Evolutionary conservation across 2,797 vertebrate species (phyloP), one percentile per base, ranked within the genome.

Genomic region (Cossypha heuglini): DNA sequence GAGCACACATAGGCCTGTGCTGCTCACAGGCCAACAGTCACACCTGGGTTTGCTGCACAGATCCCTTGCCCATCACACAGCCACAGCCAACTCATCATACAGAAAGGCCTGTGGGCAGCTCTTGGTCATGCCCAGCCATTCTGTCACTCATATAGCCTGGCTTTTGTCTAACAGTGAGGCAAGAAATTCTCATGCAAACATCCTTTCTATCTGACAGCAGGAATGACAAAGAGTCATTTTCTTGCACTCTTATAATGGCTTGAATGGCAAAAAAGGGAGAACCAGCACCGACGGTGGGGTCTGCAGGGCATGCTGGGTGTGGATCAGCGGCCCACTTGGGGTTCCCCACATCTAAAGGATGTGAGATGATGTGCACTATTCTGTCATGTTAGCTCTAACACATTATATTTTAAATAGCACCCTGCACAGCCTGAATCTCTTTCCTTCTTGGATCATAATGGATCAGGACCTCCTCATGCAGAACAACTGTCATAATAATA

Each of bases 291-390:
- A n/a, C 40, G 35, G 11, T 2, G 5, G 29, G 9, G 5, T 40
- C 57, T 62, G 35, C 25, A 7, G 6, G 6, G 13, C 0, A 0
- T 26, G 25, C 16, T 71, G 26, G 4, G 16, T 20, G 31, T n/a
- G 40, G 16, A 25, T 31, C 46, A 33, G 46, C 61, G 31, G 63
- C n/a, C 46, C 33, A 55, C 28, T 31, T 29, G 18, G 17, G 24
- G 21, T 5, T 79, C 54, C 12, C n/a, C 3, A 3, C 11, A 52
- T 16, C 35, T 55, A 10, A 61, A 57, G 49, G 25, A 48, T 3
- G 3, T 6, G 6, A 55, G 13, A 46, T 37, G 6, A 61, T 28
- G 25, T 31, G 38, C 6, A 9, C 49, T 57, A 20, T 45, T 71
- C 31, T 35, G 29, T 2, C 0, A 0, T 5, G 5, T 40, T 51